Percentiles rank a stretch among this genome's conserved stretches.
Conservation (phyloP, 2,888 invertebrate genomes). For the Xylota sylvarum region DNA sequence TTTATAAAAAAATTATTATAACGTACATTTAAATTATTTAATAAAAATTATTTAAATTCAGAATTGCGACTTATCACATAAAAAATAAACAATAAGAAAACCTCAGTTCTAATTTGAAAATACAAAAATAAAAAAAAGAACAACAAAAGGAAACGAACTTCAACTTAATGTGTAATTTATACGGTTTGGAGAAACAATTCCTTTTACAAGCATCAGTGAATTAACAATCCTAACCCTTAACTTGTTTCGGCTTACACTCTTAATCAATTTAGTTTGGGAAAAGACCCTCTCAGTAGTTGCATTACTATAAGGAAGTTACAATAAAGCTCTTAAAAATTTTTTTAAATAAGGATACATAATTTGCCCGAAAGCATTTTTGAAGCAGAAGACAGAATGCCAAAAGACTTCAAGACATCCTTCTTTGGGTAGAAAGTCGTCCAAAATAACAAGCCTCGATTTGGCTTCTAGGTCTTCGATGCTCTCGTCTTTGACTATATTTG, state of each 20-base stretch:
- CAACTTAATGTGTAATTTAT: no score
- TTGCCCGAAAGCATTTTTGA: slow-evolving; percentile 9
- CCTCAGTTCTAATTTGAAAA: not conserved
- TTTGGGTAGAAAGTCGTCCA: slow-evolving; percentile 6
- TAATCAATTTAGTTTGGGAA: not conserved
- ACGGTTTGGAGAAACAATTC: not conserved
- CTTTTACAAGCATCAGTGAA: not conserved
- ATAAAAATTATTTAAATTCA: no score
- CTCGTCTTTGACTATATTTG: not conserved
- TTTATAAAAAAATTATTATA: no score
- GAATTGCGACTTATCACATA: not conserved
- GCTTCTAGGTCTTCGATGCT: slow-evolving; percentile 8
- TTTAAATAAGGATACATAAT: slow-evolving; percentile 9
- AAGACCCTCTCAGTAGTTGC: slow-evolving; percentile 6
- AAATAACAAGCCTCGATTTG: not conserved
- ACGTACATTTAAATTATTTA: no score
- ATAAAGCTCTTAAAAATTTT: slow-evolving; percentile 5
- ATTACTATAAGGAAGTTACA: not conserved
- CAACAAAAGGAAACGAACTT: no score
- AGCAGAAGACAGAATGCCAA: slow-evolving; percentile 11
- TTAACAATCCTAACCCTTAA: not conserved
- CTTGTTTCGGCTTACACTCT: slow-evolving; percentile 3
- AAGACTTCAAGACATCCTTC: slow-evolving; percentile 8
- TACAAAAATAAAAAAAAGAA: no score
- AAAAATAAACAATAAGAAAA: not conserved